A percentile compares a stretch with the other conserved stretches of the same genome.
Evolutionary conservation across 2,797 vertebrate genomes (phyloP).

Genomic region (Phalloptychus januarius): DNA sequence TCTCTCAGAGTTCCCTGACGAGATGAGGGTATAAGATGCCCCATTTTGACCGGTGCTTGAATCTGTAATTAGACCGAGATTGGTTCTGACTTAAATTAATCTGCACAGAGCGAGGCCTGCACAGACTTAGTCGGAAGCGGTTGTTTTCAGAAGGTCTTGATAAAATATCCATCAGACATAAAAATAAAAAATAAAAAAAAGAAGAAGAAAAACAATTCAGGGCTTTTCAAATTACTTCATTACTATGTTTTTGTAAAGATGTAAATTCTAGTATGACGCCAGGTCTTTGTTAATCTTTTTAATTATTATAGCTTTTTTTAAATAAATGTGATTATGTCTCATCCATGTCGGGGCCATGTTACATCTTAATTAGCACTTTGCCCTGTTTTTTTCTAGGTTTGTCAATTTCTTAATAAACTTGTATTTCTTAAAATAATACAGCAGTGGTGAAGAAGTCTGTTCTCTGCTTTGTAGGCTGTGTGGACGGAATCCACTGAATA

Average conservation of each 20-base stretch:
- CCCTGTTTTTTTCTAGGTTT: conserved; percentile 72
- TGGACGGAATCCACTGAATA: not conserved
- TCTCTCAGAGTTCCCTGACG: conserved; percentile 30
- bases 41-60: conserved; percentile 41
- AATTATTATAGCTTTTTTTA: conserved; percentile 59
- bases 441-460: conserved; percentile 70
- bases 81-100: conserved; percentile 33
- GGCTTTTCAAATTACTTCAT: conserved; percentile 64
- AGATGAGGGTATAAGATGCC: conserved; percentile 34
- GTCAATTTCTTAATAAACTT: conserved; percentile 85
- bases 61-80: conserved; percentile 43
- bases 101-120: conserved; percentile 41
- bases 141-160: conserved; percentile 44
- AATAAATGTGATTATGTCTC: conserved; percentile 77
- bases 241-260: conserved; percentile 57
- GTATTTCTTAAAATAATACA: conserved; percentile 76
- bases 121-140: conserved; percentile 27
- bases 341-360: conserved; percentile 81
- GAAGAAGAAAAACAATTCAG: conserved; percentile 47
- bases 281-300: conserved; percentile 70
- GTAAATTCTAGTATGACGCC: conserved; percentile 58
- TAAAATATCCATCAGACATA: conserved; percentile 27
- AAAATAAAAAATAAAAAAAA: conserved; percentile 19
- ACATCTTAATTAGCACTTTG: conserved; percentile 85
- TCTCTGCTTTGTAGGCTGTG: conserved; percentile 34